A percentile compares a stretch with the other conserved stretches of the same genome.
phyloP scores from a whole-genome alignment of 2,797 vertebrate species.

The Simalia tracyae region DNA sequence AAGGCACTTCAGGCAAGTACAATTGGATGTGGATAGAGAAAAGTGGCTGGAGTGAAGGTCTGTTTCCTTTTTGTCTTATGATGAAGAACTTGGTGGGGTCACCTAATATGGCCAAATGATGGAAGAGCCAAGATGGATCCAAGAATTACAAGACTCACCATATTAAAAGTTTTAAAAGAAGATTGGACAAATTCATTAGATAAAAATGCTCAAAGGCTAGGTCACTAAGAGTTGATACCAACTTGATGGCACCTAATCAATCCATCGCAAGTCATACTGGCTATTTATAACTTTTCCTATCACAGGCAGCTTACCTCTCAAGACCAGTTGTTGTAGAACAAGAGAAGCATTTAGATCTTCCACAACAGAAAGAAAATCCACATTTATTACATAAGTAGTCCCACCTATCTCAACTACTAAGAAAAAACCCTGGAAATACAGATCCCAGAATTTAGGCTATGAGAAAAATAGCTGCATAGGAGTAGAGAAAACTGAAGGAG shows the following conservation, averaged over 20 bases:
- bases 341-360: neutral
- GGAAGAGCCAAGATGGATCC: neutral
- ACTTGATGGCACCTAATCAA: neutral
- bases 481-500: neutral
- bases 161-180: too few relatives aligned
- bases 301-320: neutral
- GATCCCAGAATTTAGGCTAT: neutral
- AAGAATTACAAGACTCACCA: neutral
- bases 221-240: neutral
- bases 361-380: too few relatives aligned
- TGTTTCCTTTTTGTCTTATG: too few relatives aligned
- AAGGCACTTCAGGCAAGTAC: neutral
- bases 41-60: neutral
- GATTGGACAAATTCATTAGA: too few relatives aligned
- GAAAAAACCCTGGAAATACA: neutral
- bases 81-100: neutral
- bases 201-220: too few relatives aligned
- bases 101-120: neutral
- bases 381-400: neutral
- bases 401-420: neutral
- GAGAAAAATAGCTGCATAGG: neutral
- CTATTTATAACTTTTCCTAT: neutral
- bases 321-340: neutral
- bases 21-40: neutral
- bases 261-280: neutral